Conservation (phyloP, 2,113 vertebrate species). For the Myiozetetes cayanensis region DNA sequence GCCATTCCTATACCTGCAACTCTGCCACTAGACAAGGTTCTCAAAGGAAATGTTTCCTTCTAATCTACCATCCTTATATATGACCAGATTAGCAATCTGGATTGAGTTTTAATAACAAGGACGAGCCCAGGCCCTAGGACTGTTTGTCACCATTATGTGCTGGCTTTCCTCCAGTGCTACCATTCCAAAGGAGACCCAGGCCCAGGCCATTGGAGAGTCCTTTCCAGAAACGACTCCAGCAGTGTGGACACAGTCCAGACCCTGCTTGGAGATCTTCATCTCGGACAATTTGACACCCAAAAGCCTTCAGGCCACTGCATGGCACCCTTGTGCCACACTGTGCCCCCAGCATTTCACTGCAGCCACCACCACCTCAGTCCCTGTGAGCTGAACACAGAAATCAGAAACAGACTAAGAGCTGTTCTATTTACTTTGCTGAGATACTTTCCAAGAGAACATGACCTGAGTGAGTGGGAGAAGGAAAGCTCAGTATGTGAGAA, state of each 20-base stretch:
- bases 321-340: neutral
- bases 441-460: neutral
- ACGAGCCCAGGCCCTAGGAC: neutral
- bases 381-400: neutral
- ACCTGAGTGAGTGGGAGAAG: neutral
- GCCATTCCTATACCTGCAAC: neutral
- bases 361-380: neutral
- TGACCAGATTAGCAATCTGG: neutral
- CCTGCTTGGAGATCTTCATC: neutral
- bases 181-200: neutral
- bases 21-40: neutral
- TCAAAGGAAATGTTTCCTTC: neutral
- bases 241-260: neutral
- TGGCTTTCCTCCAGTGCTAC: neutral
- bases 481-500: neutral
- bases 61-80: neutral
- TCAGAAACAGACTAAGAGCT: neutral
- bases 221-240: neutral
- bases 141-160: neutral
- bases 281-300: neutral
- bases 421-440: neutral
- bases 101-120: neutral
- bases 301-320: neutral
- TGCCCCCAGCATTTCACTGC: neutral
- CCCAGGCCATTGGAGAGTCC: neutral